Evolutionary conservation across 2,797 vertebrate genomes (phyloP), one percentile per base, ranked within the genome.

Genomic region (Myotis myotis): DNA sequence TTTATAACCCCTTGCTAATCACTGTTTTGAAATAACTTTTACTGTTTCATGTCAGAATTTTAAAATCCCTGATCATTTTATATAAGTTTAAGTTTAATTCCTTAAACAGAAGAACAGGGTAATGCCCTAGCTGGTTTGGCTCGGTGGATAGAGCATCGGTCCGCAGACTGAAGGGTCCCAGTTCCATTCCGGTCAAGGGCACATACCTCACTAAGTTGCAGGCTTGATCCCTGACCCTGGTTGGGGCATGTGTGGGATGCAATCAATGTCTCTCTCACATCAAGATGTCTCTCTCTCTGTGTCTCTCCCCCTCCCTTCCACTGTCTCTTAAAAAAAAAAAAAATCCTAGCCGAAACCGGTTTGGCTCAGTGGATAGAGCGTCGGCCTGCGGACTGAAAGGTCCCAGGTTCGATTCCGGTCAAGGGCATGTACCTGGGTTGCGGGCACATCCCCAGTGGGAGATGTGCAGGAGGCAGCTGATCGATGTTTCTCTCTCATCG

Each of bases 1-100:
- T 60, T 74, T 66, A 82, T 80, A 86, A 76, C 68, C 13, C 49
- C 49, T 64, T 91, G 51, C 51, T 70, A 84, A 91, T 30, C 4
- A 53, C 47, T 51, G 22, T 66, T 94, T 92, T 89, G 28, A 92
- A 86, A 89, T 78, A 85, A 51, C 3, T 85, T 88, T 85, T 87
- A 79, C n/a, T 91, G 47, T 57, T 75, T 76, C 25, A 66, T 78
- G 30, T 13, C 49, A 41, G 55, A 89, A 60, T 78, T 89, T 86
- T 57, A 13, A 90, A 94, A 47, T 80, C 30, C 22, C n/a, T 82
- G 19, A 25, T 87, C n/a, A 79, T 87, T 90, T 89, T 57, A n/a
- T 75, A 1, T 33, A 88, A 62, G 17, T 62, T 66, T 25, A 85
- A 68, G 38, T 79, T 70, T 41, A 51, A 25, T 71, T 78, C 47